Base-by-base conservation (phyloP, 2,888 invertebrate species). In the Blastobasis adustella region DNA sequence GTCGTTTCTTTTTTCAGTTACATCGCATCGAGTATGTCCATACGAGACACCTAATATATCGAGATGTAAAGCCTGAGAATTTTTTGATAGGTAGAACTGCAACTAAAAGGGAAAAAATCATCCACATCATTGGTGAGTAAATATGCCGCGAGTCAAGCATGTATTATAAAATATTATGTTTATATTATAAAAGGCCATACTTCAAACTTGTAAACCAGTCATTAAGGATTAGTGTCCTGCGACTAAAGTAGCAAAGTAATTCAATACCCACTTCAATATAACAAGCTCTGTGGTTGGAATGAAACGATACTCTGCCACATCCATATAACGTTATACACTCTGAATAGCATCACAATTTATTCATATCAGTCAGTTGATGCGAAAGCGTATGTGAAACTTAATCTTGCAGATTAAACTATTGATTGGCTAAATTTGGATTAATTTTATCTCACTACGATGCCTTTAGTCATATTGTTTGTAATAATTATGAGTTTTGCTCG, bases 1-100 rank as follows among this genome's bases (percentile, higher is more conserved):
- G 4, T 42, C 45, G 37, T 52, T 63, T 60, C 73, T 60, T 69
- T 60, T 90, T 91, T 65, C 91, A 98, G 98, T 92, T 98, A 89
- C 95, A 96, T 90, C 95, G 99, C 90, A 98, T 99, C 92, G 99
- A 99, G 91, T 99, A 98, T 91, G 99, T 99, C 76, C 99, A 99
- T 91, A 96, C 96, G 82, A 96, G 98, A 88, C 97, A 98, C 90
- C 93, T 99, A 84, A 99, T 99, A 90, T 99, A 98, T 90, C 93
- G 99, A 76, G 99, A 99, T 90, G 97, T 99, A 59, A 99, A 99
- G 89, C 99, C 99, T 71, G 99, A 99, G 90, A 99, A 99, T 91
- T 99, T 99, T 91, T 93, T 99, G 85, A 98, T 99, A 90, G 99
- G 99, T 83, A 94, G 98, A 90, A 95, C 95, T 90, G 96, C 96